These are phyloP conservation scores for Rhynchophorus ferrugineus DNA, from an alignment of 1,140 invertebrate species.

Conservation along the genomic window DNA sequence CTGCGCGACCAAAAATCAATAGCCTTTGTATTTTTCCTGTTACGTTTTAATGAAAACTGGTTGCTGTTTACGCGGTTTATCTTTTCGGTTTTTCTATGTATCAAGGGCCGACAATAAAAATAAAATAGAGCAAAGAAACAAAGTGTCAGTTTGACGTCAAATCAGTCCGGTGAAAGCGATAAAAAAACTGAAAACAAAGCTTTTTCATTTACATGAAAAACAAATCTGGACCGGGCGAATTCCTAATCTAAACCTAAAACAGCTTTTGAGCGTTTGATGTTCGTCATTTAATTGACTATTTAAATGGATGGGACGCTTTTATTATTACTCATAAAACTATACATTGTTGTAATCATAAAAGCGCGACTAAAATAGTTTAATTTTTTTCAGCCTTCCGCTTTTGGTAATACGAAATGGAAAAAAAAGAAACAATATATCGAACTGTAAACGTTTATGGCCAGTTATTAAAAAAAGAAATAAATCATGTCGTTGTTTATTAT, in stretches of 20 bases:
- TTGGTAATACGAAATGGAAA: neutral
- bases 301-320: slow-evolving; percentile 11
- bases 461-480: neutral
- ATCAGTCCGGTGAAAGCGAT: slow-evolving; percentile 3
- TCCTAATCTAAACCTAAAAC: slow-evolving; percentile 13
- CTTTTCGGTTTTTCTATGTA: neutral
- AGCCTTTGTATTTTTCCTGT: neutral
- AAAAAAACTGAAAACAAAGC: slow-evolving; percentile 3
- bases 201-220: slow-evolving; percentile 14
- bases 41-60: neutral
- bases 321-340: slow-evolving; percentile 9
- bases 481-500: too few relatives aligned
- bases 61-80: neutral
- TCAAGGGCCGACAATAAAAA: too few relatives aligned
- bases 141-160: slow-evolving; percentile 8
- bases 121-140: slow-evolving; percentile 1
- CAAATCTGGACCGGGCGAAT: slow-evolving; percentile 6
- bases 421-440: neutral
- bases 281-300: slow-evolving; percentile 16
- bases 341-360: slow-evolving; percentile 17
- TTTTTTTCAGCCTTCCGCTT: neutral
- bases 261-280: slow-evolving; percentile 7
- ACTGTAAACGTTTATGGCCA: neutral
- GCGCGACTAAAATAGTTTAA: neutral
- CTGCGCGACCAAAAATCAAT: too few relatives aligned